A percentile compares a stretch with the other conserved stretches of the same genome.
Evolutionary conservation across 2,797 vertebrate genomes (phyloP).

Genomic region (Clarias pachynema): DNA sequence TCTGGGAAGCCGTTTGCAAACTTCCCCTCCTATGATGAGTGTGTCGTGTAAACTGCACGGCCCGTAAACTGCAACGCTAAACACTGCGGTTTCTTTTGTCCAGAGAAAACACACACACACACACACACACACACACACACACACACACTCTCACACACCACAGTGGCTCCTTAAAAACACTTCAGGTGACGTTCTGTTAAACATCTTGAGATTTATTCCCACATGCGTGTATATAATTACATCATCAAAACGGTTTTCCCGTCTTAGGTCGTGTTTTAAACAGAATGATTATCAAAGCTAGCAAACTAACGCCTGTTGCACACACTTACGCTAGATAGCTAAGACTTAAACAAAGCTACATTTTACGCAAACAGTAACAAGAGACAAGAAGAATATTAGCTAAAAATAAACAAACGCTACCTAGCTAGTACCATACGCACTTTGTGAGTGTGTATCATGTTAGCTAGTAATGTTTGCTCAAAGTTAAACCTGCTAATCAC

Average conservation of each 20-base stretch:
- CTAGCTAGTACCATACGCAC: background rate
- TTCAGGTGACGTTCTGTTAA: background rate
- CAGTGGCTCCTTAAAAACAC: background rate
- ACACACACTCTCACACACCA: background rate
- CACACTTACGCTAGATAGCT: background rate
- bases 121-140: background rate
- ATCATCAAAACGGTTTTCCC: background rate
- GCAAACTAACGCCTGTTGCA: background rate
- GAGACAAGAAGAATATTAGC: background rate
- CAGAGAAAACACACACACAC: background rate
- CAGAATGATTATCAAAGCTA: background rate
- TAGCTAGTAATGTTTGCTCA: background rate
- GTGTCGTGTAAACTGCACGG: constrained; percentile 16
- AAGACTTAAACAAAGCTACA: background rate
- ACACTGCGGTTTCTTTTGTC: constrained; percentile 5
- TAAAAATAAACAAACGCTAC: background rate
- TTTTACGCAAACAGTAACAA: background rate
- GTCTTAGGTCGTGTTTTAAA: background rate
- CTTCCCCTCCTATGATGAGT: constrained; percentile 14
- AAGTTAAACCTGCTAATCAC: background rate
- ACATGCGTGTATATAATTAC: background rate
- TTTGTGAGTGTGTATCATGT: background rate
- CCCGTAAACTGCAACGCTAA: constrained; percentile 15
- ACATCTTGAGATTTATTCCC: background rate
- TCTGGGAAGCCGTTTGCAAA: constrained; percentile 26